Conservation (phyloP, 2,797 vertebrate species). For the Anolis apletophallus region DNA sequence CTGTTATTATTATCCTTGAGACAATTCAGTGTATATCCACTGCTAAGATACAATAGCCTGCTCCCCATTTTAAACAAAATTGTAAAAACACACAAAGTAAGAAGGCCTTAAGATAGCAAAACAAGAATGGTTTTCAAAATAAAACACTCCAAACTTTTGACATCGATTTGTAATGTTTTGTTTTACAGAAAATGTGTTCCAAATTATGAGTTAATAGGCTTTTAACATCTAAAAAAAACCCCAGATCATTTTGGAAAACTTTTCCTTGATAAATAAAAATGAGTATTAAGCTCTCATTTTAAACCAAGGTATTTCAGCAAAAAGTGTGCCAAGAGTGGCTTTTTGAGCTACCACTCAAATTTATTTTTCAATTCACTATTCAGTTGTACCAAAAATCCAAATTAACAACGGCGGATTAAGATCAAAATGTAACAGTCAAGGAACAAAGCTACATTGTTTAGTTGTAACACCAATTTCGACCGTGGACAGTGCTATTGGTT, state of each 20-base stretch:
- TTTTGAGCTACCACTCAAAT: slow-evolving; percentile 60
- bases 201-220: neutral
- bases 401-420: slow-evolving; percentile 67
- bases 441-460: slow-evolving; percentile 75
- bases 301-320: slow-evolving; percentile 50
- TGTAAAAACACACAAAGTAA: slow-evolving; percentile 1
- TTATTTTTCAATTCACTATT: slow-evolving; percentile 57
- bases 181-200: slow-evolving; percentile 24
- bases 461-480: slow-evolving; percentile 71
- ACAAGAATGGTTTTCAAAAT: slow-evolving; percentile 49
- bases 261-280: slow-evolving; percentile 49
- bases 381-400: slow-evolving; percentile 64
- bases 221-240: slow-evolving; percentile 33
- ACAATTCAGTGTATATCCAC: slow-evolving; percentile 10
- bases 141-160: slow-evolving; percentile 37
- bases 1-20: slow-evolving; percentile 25
- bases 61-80: slow-evolving; percentile 38
- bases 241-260: slow-evolving; percentile 26
- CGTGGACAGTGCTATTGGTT: slow-evolving; percentile 65
- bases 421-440: slow-evolving; percentile 64
- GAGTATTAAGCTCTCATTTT: slow-evolving; percentile 58
- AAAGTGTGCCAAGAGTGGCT: slow-evolving; percentile 27
- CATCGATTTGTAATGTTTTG: slow-evolving; percentile 42
- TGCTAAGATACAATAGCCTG: slow-evolving; percentile 35
- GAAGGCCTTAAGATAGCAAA: slow-evolving; percentile 26